Base-by-base conservation (phyloP, 2,888 invertebrate genomes). In the Diarsia mendica region DNA sequence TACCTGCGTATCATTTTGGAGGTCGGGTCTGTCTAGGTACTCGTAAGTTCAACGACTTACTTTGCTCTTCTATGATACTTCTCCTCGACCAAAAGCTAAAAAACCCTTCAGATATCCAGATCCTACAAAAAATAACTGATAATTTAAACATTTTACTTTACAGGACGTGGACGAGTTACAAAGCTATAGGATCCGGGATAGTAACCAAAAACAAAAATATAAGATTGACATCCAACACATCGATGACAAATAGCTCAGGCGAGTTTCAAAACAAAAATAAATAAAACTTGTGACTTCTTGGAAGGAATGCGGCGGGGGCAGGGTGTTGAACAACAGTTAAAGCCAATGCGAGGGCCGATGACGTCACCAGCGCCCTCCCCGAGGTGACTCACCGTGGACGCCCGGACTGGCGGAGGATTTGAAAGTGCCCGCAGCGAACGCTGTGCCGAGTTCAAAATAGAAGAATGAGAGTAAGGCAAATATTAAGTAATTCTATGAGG, bases 261-360 rank as follows among this genome's bases (percentile, higher is more conserved):
- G 58, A 77, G 65, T 70, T 78, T 71, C 49, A 77, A 81, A 82
- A 82, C 69, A 77, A 79, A 82, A 80, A 85, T 79, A 84, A 82
- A 82, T 75, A 82, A 82, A 89, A 89, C 88, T 85, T 87, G 87
- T 82, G 85, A 86, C 80, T 92, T 91, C 91, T 89, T 79, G 87
- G 92, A 91, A 91, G 79, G 85, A 80, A 88, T 88, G 83, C 75
- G 75, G 69, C 73, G 80, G 77, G 84, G 88, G 87, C 85, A 85
- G 86, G 85, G 86, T 86, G 85, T 85, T 82, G 85, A 75, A 77
- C 70, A 87, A 88, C 85, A 83, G 85, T 86, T 84, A 84, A 79
- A 83, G 85, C 87, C 88, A 86, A 85, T 89, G 85, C 85, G 85
- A 87, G 75, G 83, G 77, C 79, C 65, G 85, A 55, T 92, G 91